Evolutionary conservation across 2,797 vertebrate species (phyloP).

Genomic region (Spinus olivaceus): DNA sequence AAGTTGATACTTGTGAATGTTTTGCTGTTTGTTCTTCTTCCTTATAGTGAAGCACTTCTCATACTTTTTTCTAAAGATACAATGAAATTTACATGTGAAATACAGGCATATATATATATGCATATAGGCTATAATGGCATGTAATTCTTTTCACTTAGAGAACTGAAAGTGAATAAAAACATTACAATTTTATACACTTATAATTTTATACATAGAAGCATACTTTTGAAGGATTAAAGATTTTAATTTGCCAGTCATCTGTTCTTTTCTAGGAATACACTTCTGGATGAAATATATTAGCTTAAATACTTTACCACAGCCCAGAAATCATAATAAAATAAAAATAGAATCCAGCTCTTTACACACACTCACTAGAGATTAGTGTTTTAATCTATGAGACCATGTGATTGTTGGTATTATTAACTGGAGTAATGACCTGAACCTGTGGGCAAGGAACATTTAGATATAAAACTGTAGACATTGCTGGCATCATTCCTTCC

Average conservation of each 20-base stretch:
- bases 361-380: not conserved
- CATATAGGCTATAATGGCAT: not conserved
- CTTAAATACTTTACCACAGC: not conserved
- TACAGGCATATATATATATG: not conserved
- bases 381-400: not conserved
- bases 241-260: not conserved
- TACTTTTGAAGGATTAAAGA: not conserved
- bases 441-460: not conserved
- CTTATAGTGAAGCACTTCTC: not conserved
- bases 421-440: not conserved
- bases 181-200: not conserved
- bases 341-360: not conserved
- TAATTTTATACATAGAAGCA: not conserved
- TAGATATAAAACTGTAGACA: not conserved
- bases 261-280: not conserved
- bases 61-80: not conserved
- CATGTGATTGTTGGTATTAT: fast-evolving
- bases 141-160: not conserved
- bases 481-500: not conserved
- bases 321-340: not conserved
- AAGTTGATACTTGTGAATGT: not conserved
- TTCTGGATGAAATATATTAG: not conserved
- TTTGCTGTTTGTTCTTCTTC: not conserved
- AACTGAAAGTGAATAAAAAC: not conserved
- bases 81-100: not conserved